Conservation (phyloP, 2,797 vertebrate species). For the Cynopterus sphinx region DNA sequence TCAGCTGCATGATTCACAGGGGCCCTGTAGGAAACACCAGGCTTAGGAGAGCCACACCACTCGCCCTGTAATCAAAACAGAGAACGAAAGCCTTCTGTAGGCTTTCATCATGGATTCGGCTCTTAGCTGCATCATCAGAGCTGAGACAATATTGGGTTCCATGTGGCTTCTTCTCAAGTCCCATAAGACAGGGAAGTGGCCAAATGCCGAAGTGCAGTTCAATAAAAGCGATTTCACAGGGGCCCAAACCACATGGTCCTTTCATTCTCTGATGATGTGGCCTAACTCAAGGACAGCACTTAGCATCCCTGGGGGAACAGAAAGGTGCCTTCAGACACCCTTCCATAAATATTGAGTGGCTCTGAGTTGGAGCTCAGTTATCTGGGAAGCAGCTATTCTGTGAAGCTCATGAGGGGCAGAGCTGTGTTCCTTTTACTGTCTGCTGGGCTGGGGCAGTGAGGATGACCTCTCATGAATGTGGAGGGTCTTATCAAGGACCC, state of each 20-base stretch:
- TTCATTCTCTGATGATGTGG: not conserved
- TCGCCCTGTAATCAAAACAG: not conserved
- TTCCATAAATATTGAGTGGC: not conserved
- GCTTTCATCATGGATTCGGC: not conserved
- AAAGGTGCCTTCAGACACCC: not conserved
- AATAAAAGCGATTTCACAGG: not conserved
- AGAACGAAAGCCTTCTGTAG: not conserved
- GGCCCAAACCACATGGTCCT: not conserved
- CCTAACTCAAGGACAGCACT: not conserved
- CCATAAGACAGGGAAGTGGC: not conserved
- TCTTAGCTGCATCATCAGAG: not conserved
- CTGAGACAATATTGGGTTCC: not conserved
- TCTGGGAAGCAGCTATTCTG: not conserved
- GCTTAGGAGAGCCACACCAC: not conserved
- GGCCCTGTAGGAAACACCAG: not conserved
- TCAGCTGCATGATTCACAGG: not conserved
- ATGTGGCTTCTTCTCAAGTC: not conserved
- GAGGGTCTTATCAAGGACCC: not conserved
- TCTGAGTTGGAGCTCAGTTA: not conserved
- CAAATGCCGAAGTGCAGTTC: not conserved
- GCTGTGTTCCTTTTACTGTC: not conserved
- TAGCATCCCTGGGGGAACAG: not conserved
- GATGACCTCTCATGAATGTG: not conserved
- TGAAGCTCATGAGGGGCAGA: conserved; percentile 6
- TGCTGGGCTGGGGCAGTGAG: not conserved